Percentiles rank a stretch among this genome's conserved stretches.
These are phyloP conservation scores for Drosophila seguyi DNA, from an alignment of 1,140 invertebrate species.

Conservation along the genomic window DNA sequence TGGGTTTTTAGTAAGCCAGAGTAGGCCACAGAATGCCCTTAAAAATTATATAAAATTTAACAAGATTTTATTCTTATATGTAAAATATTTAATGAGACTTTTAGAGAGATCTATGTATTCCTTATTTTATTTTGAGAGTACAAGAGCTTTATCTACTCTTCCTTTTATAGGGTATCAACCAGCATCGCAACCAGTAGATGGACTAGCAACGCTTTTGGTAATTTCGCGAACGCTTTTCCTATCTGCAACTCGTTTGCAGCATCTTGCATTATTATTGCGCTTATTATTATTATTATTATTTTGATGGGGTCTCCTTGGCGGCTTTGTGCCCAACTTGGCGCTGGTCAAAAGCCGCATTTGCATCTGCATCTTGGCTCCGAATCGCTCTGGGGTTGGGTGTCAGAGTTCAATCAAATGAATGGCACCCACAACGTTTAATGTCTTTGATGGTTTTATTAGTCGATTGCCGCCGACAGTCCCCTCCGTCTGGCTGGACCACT, in stretches of 20 bases:
- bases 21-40: conserved; percentile 5
- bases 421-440: conserved; percentile 82
- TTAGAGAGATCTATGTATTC: too few relatives aligned
- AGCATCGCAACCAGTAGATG: conserved; percentile 21
- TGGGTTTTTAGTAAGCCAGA: background rate
- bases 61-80: accelerated
- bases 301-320: conserved; percentile 48
- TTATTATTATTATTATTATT: conserved; percentile 78
- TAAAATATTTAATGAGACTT: background rate
- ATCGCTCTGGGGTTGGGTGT: conserved; percentile 49
- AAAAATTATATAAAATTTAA: background rate
- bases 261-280: conserved; percentile 66
- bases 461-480: conserved; percentile 60
- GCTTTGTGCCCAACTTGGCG: conserved; percentile 38
- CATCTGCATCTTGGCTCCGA: conserved; percentile 38
- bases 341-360: conserved; percentile 56
- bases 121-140: too few relatives aligned
- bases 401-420: conserved; percentile 81
- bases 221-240: conserved; percentile 61
- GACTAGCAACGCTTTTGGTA: conserved; percentile 48
- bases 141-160: too few relatives aligned
- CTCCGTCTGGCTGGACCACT: conserved; percentile 9
- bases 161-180: conserved; percentile 7
- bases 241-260: conserved; percentile 69
- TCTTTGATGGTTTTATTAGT: conserved; percentile 81